These are phyloP conservation scores for Hydrolagus affinis DNA, from an alignment of 2,113 vertebrate species.

Conservation along the genomic window DNA sequence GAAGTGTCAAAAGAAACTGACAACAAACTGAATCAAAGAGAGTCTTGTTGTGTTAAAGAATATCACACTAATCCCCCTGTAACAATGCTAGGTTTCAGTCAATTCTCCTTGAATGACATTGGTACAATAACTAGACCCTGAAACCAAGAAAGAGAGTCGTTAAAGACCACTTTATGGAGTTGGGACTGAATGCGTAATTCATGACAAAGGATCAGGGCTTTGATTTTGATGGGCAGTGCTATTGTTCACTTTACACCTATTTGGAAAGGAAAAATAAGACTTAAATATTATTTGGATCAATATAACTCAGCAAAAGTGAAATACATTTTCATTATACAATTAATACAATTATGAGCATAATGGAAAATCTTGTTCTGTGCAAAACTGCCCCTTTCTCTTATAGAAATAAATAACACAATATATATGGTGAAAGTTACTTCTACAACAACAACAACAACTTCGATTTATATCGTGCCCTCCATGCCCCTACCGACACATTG, in stretches of 20 bases:
- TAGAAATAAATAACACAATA: too few species aligned
- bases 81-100: neutral
- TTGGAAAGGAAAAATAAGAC: neutral
- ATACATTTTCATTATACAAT: neutral
- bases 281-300: neutral
- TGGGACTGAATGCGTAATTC: neutral
- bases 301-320: neutral
- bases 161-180: too few species aligned
- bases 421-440: too few species aligned
- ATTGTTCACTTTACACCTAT: neutral
- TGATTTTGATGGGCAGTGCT: neutral
- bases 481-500: too few species aligned
- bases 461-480: too few species aligned
- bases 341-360: neutral
- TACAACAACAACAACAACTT: too few species aligned
- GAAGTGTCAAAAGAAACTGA: neutral
- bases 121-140: too few species aligned
- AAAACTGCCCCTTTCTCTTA: too few species aligned
- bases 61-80: neutral
- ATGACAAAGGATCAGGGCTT: neutral
- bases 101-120: neutral
- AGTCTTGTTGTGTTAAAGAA: neutral
- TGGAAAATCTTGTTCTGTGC: neutral
- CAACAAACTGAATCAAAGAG: neutral
- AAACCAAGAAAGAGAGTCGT: too few species aligned